Base-by-base conservation (phyloP, 1,140 invertebrate genomes). In the Eumaeus atala region DNA sequence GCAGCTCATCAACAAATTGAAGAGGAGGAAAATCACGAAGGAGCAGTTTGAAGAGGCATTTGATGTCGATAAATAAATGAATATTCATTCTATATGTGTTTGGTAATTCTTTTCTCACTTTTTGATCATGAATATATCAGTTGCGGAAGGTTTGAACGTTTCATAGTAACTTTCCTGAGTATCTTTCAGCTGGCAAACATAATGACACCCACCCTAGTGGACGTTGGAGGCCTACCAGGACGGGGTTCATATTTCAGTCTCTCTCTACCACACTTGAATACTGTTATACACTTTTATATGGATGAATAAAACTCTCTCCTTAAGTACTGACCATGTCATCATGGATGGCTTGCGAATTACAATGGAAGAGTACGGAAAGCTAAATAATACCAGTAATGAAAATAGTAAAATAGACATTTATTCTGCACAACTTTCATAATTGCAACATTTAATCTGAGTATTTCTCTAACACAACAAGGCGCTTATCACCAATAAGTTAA, bases 1-100 rank as follows among this genome's bases (percentile, higher is more conserved):
- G 44, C 91, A 92, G 1, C 85, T 98, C 34, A 89, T 97, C 14
- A 98, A 97, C 76, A 96, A 96, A 74, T 87, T 96, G 0, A 97
- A 97, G 76, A 95, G 93, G 70, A 93, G 94, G 70, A 97, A 97
- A 67, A 92, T 92, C 12, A 87, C 81, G 2, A 74, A 91, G 36
- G 89, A 91, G 60, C 89, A 92, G 56, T 92, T 90, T 66, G 88
- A 92, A 65, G 81, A 89, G 59, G 84, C 88, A 34, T 91, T 92
- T 72, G 89, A 81, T 66, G 65, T 59, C 8, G 71, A 77, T 50
- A 66, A 78, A 74, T 79, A 76, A 72, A 69, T 51, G 47, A 50
- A 58, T 10, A 2, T 3, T n/a, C 38, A 40, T 12, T 11, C 14
- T 40, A 14, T 14, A 4, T 11, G 5, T n/a, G n/a, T 7, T 12